A percentile compares a stretch with the other conserved stretches of the same genome.
phyloP scores from a whole-genome alignment of 1,140 invertebrate genomes.

The Lutraria rhynchaena region DNA sequence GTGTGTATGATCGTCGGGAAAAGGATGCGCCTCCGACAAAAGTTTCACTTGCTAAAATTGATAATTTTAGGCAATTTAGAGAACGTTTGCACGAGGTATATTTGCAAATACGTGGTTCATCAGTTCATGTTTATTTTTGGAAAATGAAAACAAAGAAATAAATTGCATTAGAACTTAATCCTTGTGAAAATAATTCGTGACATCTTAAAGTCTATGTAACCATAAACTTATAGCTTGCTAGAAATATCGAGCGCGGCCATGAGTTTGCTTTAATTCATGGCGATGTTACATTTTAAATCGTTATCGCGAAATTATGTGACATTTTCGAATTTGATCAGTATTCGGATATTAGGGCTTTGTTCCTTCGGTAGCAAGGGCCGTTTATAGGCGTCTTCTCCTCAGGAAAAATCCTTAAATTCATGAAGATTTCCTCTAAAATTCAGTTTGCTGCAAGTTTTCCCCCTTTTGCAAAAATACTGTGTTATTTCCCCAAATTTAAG shows the following conservation, averaged over 20 bases:
- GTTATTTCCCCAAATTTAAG: too few species aligned
- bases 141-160: neutral
- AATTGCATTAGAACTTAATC: neutral
- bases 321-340: neutral
- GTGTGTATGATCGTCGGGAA: slow-evolving; percentile 76
- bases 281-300: neutral
- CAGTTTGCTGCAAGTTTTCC: too few species aligned
- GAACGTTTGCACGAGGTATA: slow-evolving; percentile 70
- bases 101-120: neutral
- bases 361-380: too few species aligned
- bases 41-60: slow-evolving; percentile 71
- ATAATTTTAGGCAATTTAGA: slow-evolving; percentile 74
- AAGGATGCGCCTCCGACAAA: slow-evolving; percentile 75
- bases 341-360: neutral
- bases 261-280: too few species aligned
- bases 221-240: too few species aligned
- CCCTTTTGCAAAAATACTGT: too few species aligned
- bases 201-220: too few species aligned
- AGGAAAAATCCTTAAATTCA: too few species aligned
- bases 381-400: too few species aligned
- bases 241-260: too few species aligned
- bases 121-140: slow-evolving; percentile 23
- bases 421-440: too few species aligned
- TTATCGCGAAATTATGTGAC: slow-evolving; percentile 8
- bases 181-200: too few species aligned